phyloP scores from a whole-genome alignment of 2,888 invertebrate genomes.

The Plemyria rubiginata region DNA sequence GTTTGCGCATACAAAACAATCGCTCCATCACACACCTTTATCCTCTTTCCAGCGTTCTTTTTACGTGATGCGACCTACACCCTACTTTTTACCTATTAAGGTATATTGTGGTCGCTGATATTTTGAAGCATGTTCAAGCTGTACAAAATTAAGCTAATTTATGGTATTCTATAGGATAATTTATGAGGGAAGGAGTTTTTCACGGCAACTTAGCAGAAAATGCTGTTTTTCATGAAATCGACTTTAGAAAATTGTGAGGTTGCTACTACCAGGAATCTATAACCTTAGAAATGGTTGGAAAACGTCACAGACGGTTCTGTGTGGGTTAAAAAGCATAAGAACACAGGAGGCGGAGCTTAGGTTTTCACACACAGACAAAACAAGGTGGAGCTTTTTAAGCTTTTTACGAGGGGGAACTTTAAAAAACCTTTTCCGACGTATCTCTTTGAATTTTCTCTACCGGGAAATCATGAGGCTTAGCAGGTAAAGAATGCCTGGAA shows the following conservation, averaged over 20 bases:
- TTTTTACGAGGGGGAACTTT: slow-evolving; percentile 62
- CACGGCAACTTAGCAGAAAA: no score
- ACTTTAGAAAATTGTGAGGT: slow-evolving; percentile 64
- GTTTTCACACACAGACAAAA: slow-evolving; percentile 39
- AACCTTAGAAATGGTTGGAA: not conserved
- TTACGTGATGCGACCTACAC: no score
- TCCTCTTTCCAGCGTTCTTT: no score
- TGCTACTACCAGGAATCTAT: slow-evolving; percentile 59
- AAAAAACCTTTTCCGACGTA: slow-evolving; percentile 79
- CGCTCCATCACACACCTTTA: no score
- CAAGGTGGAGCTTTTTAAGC: slow-evolving; percentile 61
- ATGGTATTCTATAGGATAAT: no score
- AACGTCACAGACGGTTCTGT: slow-evolving; percentile 9
- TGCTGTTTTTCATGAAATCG: no score
- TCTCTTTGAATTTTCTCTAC: slow-evolving; percentile 79
- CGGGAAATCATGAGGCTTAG: slow-evolving; percentile 60
- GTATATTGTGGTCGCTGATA: no score
- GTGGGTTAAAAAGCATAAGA: slow-evolving; percentile 38
- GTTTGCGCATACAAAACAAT: no score
- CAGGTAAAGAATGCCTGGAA: slow-evolving; percentile 66
- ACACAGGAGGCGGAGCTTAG: slow-evolving; percentile 49
- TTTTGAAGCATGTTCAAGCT: no score
- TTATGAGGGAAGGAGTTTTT: no score
- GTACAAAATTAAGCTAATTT: no score
- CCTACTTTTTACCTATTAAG: no score